A percentile compares a stretch with the other conserved stretches of the same genome.
phyloP scores from a whole-genome alignment of 2,113 vertebrate genomes.

The Beaufortia kweichowensis region DNA sequence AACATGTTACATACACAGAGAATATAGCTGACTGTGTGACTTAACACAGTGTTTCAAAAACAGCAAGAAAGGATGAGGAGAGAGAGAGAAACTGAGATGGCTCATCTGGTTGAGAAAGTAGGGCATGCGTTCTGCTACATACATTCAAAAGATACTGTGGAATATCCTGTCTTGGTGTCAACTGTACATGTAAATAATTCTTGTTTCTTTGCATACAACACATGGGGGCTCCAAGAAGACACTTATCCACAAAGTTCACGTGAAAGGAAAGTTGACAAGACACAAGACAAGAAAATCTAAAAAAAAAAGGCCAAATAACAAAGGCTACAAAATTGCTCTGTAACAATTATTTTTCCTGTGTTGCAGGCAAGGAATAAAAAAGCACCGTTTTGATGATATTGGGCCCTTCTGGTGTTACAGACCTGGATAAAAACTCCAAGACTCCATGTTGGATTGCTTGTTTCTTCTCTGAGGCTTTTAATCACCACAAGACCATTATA shows the following conservation, averaged over 20 bases:
- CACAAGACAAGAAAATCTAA: slow-evolving; percentile 50
- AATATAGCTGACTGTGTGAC: slow-evolving; percentile 61
- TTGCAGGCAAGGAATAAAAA: slow-evolving; percentile 55
- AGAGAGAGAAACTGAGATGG: slow-evolving; percentile 12
- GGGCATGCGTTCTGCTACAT: slow-evolving; percentile 73
- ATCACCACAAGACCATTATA: slow-evolving; percentile 6
- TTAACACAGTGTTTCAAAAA: slow-evolving; percentile 64
- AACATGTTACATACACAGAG: slow-evolving; percentile 34
- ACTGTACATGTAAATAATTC: slow-evolving; percentile 56
- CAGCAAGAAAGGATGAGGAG: not conserved
- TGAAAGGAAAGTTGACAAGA: slow-evolving; percentile 54
- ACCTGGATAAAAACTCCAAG: slow-evolving; percentile 35
- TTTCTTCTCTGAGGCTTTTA: slow-evolving; percentile 34
- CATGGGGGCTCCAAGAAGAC: slow-evolving; percentile 42
- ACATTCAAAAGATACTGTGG: slow-evolving; percentile 67
- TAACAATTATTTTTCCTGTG: slow-evolving; percentile 66
- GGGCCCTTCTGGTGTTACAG: slow-evolving; percentile 49
- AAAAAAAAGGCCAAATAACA: slow-evolving; percentile 71
- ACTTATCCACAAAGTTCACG: slow-evolving; percentile 65
- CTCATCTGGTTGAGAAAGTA: slow-evolving; percentile 47
- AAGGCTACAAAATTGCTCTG: slow-evolving; percentile 66
- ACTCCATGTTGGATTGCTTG: slow-evolving; percentile 32
- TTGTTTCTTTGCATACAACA: slow-evolving; percentile 56
- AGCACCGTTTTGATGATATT: slow-evolving; percentile 69
- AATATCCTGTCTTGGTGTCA: slow-evolving; percentile 67